Percentiles rank a stretch among this genome's conserved stretches.
These are phyloP conservation scores for Trypoxylon attenuatum DNA, from an alignment of 2,888 invertebrate species.

Conservation along the genomic window DNA sequence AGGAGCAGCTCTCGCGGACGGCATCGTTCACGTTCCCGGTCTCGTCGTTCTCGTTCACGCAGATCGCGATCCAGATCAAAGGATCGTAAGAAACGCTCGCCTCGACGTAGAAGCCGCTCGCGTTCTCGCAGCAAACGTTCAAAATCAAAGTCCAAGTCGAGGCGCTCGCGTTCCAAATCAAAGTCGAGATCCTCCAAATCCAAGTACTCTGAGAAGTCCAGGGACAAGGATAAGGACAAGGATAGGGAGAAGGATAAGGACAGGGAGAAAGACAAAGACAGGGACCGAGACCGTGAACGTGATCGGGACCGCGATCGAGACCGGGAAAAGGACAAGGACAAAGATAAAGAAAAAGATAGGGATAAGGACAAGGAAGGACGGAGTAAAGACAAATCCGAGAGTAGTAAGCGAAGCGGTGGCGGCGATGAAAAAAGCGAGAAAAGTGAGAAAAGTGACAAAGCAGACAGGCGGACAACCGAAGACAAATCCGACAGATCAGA, in stretches of 20 bases:
- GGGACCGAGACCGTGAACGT: too few species aligned
- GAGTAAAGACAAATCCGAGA: conserved; percentile 59
- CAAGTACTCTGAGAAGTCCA: conserved; percentile 71
- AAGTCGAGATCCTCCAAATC: conserved; percentile 72
- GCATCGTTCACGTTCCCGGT: conserved; percentile 75
- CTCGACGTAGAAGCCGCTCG: conserved; percentile 69
- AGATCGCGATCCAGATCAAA: conserved; percentile 73
- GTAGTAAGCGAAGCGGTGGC: conserved; percentile 57
- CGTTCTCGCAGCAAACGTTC: conserved; percentile 78
- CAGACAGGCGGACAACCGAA: conserved; percentile 58
- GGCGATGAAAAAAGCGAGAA: conserved; percentile 46
- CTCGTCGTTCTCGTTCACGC: conserved; percentile 69
- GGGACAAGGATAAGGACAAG: conserved; percentile 66
- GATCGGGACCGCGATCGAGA: too few species aligned
- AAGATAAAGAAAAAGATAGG: too few species aligned
- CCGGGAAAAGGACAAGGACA: too few species aligned
- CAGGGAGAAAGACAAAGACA: conserved; percentile 60
- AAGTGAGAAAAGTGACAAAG: conserved; percentile 53
- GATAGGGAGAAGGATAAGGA: conserved; percentile 70
- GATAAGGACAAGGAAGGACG: conserved; percentile 61
- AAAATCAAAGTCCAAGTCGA: conserved; percentile 76
- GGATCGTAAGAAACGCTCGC: conserved; percentile 67
- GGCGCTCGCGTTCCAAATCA: conserved; percentile 75
- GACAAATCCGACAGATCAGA: conserved; percentile 63
- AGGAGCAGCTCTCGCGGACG: conserved; percentile 68